Evolutionary conservation across 1,140 invertebrate species (phyloP).

Genomic region (Drosophila willistoni): DNA sequence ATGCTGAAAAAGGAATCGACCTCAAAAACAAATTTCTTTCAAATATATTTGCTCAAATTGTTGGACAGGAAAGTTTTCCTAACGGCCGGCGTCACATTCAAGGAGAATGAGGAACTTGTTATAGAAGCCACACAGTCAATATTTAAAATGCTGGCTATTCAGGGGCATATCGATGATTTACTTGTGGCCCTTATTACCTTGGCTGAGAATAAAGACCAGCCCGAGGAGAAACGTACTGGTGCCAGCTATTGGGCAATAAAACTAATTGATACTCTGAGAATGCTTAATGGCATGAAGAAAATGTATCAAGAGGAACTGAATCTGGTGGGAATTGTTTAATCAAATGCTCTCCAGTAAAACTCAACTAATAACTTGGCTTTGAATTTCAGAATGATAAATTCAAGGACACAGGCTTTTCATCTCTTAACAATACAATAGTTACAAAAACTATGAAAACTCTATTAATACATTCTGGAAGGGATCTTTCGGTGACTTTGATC

Average conservation of each 20-base stretch:
- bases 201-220: conserved; percentile 54
- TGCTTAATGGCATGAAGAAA: conserved; percentile 68
- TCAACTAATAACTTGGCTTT: not conserved
- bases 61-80: conserved; percentile 73
- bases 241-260: conserved; percentile 75
- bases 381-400: conserved; percentile 53
- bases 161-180: conserved; percentile 68
- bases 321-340: conserved; percentile 42
- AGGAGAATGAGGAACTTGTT: conserved; percentile 51
- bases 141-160: conserved; percentile 64
- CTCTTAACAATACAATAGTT: conserved; percentile 41
- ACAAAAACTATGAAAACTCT: conserved; percentile 57
- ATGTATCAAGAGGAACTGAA: conserved; percentile 75
- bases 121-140: conserved; percentile 54
- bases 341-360: no score
- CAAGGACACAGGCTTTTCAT: conserved; percentile 55
- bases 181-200: conserved; percentile 65
- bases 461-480: conserved; percentile 62
- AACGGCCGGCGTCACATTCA: conserved; percentile 28
- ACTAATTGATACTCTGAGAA: conserved; percentile 62
- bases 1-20: conserved; percentile 47
- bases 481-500: conserved; percentile 56
- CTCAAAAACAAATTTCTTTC: conserved; percentile 56
- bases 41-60: conserved; percentile 52
- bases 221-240: conserved; percentile 35